Evolutionary conservation across 2,113 vertebrate genomes (phyloP), one percentile per base, ranked within the genome.

Genomic region (Gnathonemus echidnorhynchus): DNA sequence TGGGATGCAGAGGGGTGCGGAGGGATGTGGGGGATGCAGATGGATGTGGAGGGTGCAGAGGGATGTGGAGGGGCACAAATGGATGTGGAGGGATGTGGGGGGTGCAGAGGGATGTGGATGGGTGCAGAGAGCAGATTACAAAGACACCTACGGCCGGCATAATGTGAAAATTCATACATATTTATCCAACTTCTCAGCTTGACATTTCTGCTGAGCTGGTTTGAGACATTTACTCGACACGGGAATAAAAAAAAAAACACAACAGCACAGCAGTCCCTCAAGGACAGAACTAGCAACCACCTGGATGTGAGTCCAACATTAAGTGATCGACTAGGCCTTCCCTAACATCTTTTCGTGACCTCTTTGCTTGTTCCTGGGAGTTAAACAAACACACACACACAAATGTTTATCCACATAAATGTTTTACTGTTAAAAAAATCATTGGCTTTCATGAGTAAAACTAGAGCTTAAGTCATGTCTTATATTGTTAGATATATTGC

Each of bases 351-450:
- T 45, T 89, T 88, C 58, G 86, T 27, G 9, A n/a, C 88, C 86
- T 90, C 92, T 93, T 91, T 90, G 90, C 92, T 91, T 90, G 87
- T 88, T 92, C 89, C 56, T 10, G 89, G 66, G 88, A 42, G 89
- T 90, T 49, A 85, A 90, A 94, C 94, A 92, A n/a, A 66, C 24
- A 66, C 8, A 66, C 17, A 21, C 53, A n/a, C 21, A 56, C 21
- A 58, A 24, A 58, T 66, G n/a, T 66, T 91, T 91, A 91, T 91
- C 88, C 21, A 91, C 91, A 91, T 95, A 93, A 95, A 95, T 94
- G 93, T 93, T 94, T 95, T 91, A 94, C 91, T 7, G 77, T 49
- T 87, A 93, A 94, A 95, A 94, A 91, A 80, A 80, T 19, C 11
- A 39, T 39, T 21, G 74, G 35, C 13, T 80, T 80, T 80, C 13